Base-by-base conservation (phyloP, 2,113 vertebrate genomes). In the Orthochromis indermauri region DNA sequence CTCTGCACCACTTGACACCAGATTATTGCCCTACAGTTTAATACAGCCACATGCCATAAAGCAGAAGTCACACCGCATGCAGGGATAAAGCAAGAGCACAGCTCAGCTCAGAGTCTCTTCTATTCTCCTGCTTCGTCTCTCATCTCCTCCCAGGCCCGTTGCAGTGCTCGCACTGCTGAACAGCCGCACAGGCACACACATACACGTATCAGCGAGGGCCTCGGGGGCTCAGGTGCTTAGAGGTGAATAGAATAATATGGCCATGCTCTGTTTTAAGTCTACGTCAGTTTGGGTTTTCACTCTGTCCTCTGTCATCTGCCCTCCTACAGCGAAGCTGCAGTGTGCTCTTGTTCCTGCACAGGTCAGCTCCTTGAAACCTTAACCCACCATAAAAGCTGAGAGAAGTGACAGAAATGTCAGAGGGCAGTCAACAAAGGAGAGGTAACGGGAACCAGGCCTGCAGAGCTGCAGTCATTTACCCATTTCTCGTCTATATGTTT, bases 11-110 rank as follows among this genome's bases (percentile, higher is more conserved):
- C 92, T 95, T 95, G 94, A 95, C 95, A 94, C 93, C 93, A 95
- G 93, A 95, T 95, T 95, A 96, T 96, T 95, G 90, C 94, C 90
- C 88, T 82, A 92, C 66, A 76, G 93, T 94, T 93, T 94, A 94
- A 95, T 94, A 91, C 90, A 92, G 90, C 91, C 93, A 92, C 94
- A 94, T 94, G 92, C 95, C 93, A 95, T 96, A 95, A 96, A 96
- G 91, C 89, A 96, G 80, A 90, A 93, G 84, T 92, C 93, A 76
- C 90, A 83, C 79, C 24, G 89, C 91, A 93, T 83, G 80, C 86
- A 42, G 91, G 85, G 88, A 89, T 49, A 90, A 89, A 55, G 80
- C 31, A 8, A 80, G 73, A 81, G 83, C 71, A 61, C 59, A 5
- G 68, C 90, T 90, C 88, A 81, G 73, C 85, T 79, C 57, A 28